Percentiles rank a stretch among this genome's conserved stretches.
phyloP scores from a whole-genome alignment of 2,888 invertebrate species.

The Macrophya annulata region DNA sequence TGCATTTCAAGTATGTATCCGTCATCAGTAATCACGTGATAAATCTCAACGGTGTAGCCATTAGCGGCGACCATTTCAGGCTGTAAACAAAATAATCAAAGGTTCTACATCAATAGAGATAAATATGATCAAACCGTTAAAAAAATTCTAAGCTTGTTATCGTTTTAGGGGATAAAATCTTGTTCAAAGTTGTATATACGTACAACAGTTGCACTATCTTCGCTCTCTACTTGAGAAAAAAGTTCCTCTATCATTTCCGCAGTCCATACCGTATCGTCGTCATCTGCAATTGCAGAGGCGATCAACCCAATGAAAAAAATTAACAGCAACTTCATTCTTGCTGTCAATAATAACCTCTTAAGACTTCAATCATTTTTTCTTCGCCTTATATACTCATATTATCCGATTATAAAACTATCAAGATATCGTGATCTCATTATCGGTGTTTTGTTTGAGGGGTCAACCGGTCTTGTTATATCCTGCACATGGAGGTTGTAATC shows the following conservation, averaged over 20 bases:
- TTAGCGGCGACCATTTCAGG: slow-evolving; percentile 81
- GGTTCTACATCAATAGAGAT: background rate
- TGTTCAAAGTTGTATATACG: background rate
- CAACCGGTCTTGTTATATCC: background rate
- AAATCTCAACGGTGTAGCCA: slow-evolving; percentile 85
- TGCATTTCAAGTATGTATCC: slow-evolving; percentile 90
- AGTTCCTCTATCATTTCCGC: slow-evolving; percentile 23
- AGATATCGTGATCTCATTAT: background rate
- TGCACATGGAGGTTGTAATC: background rate
- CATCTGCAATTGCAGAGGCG: slow-evolving; percentile 9
- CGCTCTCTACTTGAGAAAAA: background rate
- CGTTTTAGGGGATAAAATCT: background rate
- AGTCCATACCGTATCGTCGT: slow-evolving; percentile 23
- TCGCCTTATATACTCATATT: background rate
- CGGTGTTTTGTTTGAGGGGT: background rate
- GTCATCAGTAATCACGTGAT: slow-evolving; percentile 86
- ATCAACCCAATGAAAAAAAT: background rate
- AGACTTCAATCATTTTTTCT: background rate
- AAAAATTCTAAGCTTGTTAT: slow-evolving; percentile 79
- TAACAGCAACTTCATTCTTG: slow-evolving; percentile 12
- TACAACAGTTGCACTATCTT: background rate
- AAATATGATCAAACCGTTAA: background rate
- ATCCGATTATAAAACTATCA: background rate
- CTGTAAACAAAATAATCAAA: background rate
- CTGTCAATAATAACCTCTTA: background rate